Base-by-base conservation (phyloP, 1,140 invertebrate species). In the Bombus cullumanus region DNA sequence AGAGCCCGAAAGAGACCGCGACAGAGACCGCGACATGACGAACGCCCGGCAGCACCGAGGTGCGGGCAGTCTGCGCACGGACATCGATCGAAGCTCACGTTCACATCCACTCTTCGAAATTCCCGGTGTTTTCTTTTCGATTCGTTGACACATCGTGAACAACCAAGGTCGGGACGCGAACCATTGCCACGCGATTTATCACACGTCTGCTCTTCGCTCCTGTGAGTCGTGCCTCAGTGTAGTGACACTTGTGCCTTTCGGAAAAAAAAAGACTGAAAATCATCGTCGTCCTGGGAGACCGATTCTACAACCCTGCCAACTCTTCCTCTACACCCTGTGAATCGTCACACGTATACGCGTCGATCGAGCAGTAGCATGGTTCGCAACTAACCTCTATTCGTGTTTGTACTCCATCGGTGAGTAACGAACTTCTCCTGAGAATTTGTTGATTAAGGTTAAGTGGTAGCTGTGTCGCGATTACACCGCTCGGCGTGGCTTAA, bases 31-130 rank as follows among this genome's bases (percentile, higher is more conserved):
- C 83, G 71, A 86, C 87, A 88, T 88, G 89, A 90, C 87, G 90
- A 85, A 89, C 90, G 87, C 90, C 80, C 82, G 86, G 90, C 91
- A 89, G 88, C 83, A 83, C 73, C 86, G 88, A 86, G 87, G 88
- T 82, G 90, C 87, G 87, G 88, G 68, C 92, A 95, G 94, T 94
- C 94, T 94, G 94, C 93, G 94, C 93, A 94, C 92, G 93, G 93
- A 92, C 94, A 94, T 94, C 92, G 94, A 94, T 94, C 92, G 92
- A 91, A 90, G 83, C 86, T 88, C 87, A 92, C 91, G 87, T 90
- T 82, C 79, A 34, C 86, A 89, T 87, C 85, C 88, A 85, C 83
- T 91, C 82, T 73, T 89, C 85, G 85, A 80, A 85, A 85, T 86
- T 89, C 86, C 90, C 93, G 90, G 92, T 92, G 87, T 93, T 91